These are phyloP conservation scores for Idaea straminata DNA, from an alignment of 2,888 invertebrate species.

Conservation along the genomic window DNA sequence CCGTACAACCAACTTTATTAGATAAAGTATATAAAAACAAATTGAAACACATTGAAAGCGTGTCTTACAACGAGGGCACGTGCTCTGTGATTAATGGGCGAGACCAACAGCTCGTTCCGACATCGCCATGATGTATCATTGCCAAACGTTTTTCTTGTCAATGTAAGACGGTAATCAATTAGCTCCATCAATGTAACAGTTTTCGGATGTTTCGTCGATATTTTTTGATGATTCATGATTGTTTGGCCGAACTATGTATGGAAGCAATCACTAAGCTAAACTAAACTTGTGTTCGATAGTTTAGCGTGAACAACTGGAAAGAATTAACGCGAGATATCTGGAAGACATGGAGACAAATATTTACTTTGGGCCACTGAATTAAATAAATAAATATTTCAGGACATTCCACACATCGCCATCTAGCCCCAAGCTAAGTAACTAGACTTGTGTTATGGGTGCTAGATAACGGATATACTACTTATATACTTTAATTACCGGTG, in stretches of 20 bases:
- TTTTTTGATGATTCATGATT: neutral
- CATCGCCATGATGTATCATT: conserved; percentile 74
- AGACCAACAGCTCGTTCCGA: conserved; percentile 58
- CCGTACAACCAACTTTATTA: neutral
- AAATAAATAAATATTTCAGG: too few species aligned
- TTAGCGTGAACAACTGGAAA: too few species aligned
- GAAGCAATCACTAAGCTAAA: too few species aligned
- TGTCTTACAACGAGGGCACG: conserved; percentile 34
- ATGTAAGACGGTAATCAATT: conserved; percentile 67
- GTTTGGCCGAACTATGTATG: neutral
- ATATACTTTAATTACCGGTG: too few species aligned
- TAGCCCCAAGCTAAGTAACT: too few species aligned
- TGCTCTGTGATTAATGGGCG: conserved; percentile 63
- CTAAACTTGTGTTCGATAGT: too few species aligned
- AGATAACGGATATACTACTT: too few species aligned
- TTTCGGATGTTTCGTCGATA: neutral
- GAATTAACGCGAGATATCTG: too few species aligned
- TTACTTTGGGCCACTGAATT: too few species aligned
- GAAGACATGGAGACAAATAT: too few species aligned
- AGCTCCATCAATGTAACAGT: conserved; percentile 32
- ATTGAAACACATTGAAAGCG: neutral
- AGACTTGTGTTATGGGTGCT: too few species aligned
- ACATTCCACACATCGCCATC: too few species aligned
- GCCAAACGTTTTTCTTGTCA: conserved; percentile 64
- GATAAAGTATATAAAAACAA: neutral